A percentile compares a stretch with the other conserved stretches of the same genome.
These are phyloP conservation scores for Drosophila equinoxialis DNA, from an alignment of 1,140 invertebrate species.

Conservation along the genomic window DNA sequence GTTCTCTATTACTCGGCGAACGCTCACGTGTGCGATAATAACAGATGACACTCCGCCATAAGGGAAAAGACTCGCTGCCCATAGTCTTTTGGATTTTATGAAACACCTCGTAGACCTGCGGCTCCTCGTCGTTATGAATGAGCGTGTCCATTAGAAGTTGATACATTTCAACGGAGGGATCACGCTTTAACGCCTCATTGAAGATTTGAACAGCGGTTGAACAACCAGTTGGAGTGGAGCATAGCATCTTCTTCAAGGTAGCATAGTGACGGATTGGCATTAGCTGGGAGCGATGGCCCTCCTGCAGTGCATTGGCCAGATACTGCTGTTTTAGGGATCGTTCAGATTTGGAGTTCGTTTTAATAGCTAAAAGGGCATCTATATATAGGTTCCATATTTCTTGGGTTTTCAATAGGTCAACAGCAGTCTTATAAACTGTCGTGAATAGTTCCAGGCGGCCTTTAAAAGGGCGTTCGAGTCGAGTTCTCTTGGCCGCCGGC, in stretches of 20 bases:
- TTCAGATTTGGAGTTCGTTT: constrained; percentile 55
- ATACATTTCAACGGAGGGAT: constrained; percentile 58
- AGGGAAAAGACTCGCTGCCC: constrained; percentile 33
- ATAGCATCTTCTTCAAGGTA: constrained; percentile 56
- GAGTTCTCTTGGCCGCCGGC: constrained; percentile 43
- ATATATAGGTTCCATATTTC: constrained; percentile 65
- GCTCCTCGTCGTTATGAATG: constrained; percentile 58
- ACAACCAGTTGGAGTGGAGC: constrained; percentile 42
- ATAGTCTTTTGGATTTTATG: constrained; percentile 49
- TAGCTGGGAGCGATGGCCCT: constrained; percentile 62
- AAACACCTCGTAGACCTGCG: constrained; percentile 57
- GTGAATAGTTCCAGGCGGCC: constrained; percentile 66
- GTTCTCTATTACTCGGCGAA: constrained; percentile 22
- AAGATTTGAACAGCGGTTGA: constrained; percentile 54
- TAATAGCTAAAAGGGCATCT: constrained; percentile 69
- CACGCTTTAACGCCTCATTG: constrained; percentile 54
- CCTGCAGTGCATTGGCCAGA: constrained; percentile 64
- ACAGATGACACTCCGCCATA: constrained; percentile 63
- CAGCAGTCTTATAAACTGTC: constrained; percentile 68
- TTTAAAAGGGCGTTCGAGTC: constrained; percentile 47
- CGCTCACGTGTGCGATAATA: constrained; percentile 61
- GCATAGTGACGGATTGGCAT: constrained; percentile 68
- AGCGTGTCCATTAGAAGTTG: constrained; percentile 61
- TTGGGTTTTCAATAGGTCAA: constrained; percentile 57
- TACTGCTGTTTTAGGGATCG: constrained; percentile 51